These are phyloP conservation scores for Luidia sarsii DNA, from an alignment of 53 echinoderm and acorn worm genomes.

Conservation along the genomic window DNA sequence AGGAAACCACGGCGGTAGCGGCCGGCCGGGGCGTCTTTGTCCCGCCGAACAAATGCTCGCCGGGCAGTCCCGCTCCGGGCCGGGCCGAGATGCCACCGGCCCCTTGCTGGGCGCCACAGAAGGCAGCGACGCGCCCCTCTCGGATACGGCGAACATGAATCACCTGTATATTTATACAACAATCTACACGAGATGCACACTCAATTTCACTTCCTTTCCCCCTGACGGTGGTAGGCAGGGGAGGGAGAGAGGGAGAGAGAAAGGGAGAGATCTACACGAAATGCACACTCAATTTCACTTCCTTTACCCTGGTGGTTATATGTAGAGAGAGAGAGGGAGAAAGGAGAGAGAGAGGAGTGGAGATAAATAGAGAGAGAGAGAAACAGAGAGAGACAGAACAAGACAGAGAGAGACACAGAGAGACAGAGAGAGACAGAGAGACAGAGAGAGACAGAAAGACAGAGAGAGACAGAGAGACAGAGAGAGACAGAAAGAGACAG, in stretches of 20 bases:
- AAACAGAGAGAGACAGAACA: too few species aligned
- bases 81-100: neutral
- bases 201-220: neutral
- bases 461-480: too few species aligned
- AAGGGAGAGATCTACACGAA: constrained; percentile 31
- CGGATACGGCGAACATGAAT: constrained; percentile 38
- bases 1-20: constrained; percentile 47
- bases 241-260: too few species aligned
- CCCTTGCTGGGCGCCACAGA: constrained; percentile 29
- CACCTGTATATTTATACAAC: constrained; percentile 40
- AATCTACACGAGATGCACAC: constrained; percentile 19
- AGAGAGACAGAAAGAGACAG: too few species aligned
- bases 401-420: too few species aligned
- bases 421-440: too few species aligned
- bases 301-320: too few species aligned
- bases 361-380: too few species aligned
- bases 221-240: too few species aligned
- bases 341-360: too few species aligned
- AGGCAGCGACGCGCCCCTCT: neutral
- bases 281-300: neutral
- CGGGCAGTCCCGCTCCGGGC: constrained; percentile 8
- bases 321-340: too few species aligned
- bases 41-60: constrained; percentile 26
- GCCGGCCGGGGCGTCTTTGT: constrained; percentile 20
- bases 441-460: too few species aligned